Evolutionary conservation across 1,140 invertebrate species (phyloP), one percentile per base, ranked within the genome.

Genomic region (Formica exsecta): DNA sequence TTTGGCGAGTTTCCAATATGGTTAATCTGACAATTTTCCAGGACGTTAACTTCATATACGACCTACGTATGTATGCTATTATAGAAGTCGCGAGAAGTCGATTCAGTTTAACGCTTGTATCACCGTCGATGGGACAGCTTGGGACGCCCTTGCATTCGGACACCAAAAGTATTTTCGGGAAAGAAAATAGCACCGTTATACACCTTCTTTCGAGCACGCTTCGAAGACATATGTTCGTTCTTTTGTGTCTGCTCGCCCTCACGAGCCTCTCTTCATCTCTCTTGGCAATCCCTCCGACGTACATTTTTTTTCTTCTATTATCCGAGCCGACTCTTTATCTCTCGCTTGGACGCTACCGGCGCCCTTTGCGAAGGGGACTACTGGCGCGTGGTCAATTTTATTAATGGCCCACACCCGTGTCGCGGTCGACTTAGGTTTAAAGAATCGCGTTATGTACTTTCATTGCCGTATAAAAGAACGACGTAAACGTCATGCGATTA

Each of bases 11-110:
- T 66, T 75, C 36, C 22, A 48, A 62, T 59, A 81, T 68, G 90
- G 89, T 89, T 85, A 89, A 90, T 87, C 89, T 68, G 84, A 77
- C 89, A 92, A 94, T 94, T 94, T 94, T 94, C 93, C 92, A 90
- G 85, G 57, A 93, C 93, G 86, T 93, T 93, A 91, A 85, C 54
- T 87, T 64, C 86, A 29, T 51, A 51, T 87, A 93, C 90, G 89
- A 92, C 79, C 73, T 29, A 62, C 16, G 19, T 11, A 19, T 51
- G 22, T 73, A 44, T 73, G 73, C 38, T 25, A 86, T 89, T 41
- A 65, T 29, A 57, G 22, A 88, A 85, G 73, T 87, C 76, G 48
- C 77, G 88, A 85, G 90, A 91, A 91, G 90, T 91, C 81, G 76
- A 89, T 70, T 86, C 90, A 88, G 89, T 89, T 92, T 89, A 89